Base-by-base conservation (phyloP, 1,140 invertebrate genomes). In the Gryllus bimaculatus region DNA sequence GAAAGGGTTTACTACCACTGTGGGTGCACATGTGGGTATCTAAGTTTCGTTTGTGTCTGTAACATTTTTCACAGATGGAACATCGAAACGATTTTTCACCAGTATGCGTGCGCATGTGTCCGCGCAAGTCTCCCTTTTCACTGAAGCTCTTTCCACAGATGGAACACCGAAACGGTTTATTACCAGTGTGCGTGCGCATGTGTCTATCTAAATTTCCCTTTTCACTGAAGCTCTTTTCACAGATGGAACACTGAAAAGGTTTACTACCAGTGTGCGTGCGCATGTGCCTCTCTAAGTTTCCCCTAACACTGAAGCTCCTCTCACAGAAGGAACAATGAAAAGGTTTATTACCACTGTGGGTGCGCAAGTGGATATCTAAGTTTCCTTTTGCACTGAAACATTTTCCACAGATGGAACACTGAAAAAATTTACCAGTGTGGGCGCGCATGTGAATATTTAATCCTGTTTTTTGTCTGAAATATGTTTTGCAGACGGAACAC, bases 391-490 rank as follows among this genome's bases (percentile, higher is more conserved):
- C 74, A 2, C 81, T 76, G 80, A 85, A 85, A 39, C 80, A 78
- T 26, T 78, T 79, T 7, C 78, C 79, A 78, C 82, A 83, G n/a
- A 87, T 83, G 79, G 85, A 85, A 82, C 89, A 90, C 79, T 83
- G 83, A 82, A 87, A 88, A 8, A 89, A 89, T 75, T 86, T 82
- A 6, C 88, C 83, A 7, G 83, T 85, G 75, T 86, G 85, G n/a
- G 80, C 81, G 26, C 83, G 86, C 84, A 88, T 85, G 80, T 88
- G 88, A 13, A 85, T 80, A 26, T 84, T 85, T 77, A 88, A 80
- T 73, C 39, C 39, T 8, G 39, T 26, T 15, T 77, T 39, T 39
- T 15, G 15, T 8, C n/a, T 39, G 21, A 77, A 77, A 48, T 13
- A 77, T 39, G 48, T 47, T 48, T 48, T 39, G 18, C 76, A 77